Base-by-base conservation (phyloP, 2,113 vertebrate genomes). In the Ceyx margarethae region DNA sequence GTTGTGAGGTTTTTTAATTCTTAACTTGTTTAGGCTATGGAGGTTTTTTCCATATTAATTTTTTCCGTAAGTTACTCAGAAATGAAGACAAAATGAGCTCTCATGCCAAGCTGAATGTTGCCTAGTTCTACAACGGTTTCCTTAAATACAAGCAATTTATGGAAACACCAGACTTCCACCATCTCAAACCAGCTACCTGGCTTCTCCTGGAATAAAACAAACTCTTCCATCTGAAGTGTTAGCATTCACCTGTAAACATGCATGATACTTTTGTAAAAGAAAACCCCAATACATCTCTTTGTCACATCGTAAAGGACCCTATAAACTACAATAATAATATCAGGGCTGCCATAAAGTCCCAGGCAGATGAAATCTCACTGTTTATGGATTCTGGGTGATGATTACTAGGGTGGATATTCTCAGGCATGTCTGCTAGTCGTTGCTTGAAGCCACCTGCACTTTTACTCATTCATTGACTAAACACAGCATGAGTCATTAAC, bases 391-490 rank as follows among this genome's bases (percentile, higher is more conserved):
- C 35, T 75, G 60, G 29, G 43, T 65, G 53, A 11, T 81, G 68
- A 74, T 71, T 71, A 53, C 26, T 40, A 25, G 77, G 57, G 65
- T 42, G 57, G 46, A 78, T 92, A 48, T 69, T 90, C 77, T 77
- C 68, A 78, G 64, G 43, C 64, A 64, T 77, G 56, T 64, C 72
- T 87, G 64, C 72, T 64, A 83, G 28, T 21, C 50, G 68, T 13
- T 71, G 78, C 56, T 58, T 94, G 85, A 80, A 94, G 73, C 73
- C 58, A 37, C 75, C 80, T 45, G 68, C 33, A 15, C 58, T 56
- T 91, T 68, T 72, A 88, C 54, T 91, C 91, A 46, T 67, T 83
- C 93, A 76, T 80, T 57, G 62, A 71, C 53, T 37, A 46, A 94
- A 71, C 37, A 57, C 12, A 42, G 26, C 0, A 0, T 50, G 48